These are phyloP conservation scores for Zapus hudsonius DNA, from an alignment of 2,113 vertebrate genomes.

Conservation along the genomic window DNA sequence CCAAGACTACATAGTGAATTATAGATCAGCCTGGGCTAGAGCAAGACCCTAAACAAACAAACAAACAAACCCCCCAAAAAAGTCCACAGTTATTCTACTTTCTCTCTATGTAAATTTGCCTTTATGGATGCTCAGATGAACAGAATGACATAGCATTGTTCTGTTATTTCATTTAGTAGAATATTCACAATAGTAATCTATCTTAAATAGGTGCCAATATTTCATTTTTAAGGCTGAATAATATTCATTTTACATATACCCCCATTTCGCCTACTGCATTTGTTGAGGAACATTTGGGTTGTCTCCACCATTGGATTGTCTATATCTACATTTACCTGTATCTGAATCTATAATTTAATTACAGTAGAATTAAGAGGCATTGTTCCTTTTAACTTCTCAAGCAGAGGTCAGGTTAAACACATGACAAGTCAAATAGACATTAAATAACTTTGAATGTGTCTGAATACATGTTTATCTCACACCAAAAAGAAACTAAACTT, in stretches of 20 bases:
- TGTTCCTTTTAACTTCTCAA: background rate
- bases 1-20: no score
- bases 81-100: background rate
- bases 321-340: background rate
- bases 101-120: background rate
- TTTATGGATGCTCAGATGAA: background rate
- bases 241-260: background rate
- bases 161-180: constrained; percentile 11
- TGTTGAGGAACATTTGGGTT: background rate
- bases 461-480: background rate
- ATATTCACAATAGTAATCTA: background rate
- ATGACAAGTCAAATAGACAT: background rate
- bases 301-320: background rate
- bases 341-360: background rate
- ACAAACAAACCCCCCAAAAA: no score
- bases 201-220: background rate
- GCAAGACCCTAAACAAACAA: no score
- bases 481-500: no score
- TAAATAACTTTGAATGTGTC: background rate
- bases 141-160: background rate
- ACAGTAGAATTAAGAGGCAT: background rate
- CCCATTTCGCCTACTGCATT: background rate
- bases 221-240: background rate
- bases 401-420: background rate
- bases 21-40: no score